These are phyloP conservation scores for Diacarnus erythraeanus DNA, from an alignment of 37 sponge, comb jelly and placozoan genomes.

Conservation along the genomic window DNA sequence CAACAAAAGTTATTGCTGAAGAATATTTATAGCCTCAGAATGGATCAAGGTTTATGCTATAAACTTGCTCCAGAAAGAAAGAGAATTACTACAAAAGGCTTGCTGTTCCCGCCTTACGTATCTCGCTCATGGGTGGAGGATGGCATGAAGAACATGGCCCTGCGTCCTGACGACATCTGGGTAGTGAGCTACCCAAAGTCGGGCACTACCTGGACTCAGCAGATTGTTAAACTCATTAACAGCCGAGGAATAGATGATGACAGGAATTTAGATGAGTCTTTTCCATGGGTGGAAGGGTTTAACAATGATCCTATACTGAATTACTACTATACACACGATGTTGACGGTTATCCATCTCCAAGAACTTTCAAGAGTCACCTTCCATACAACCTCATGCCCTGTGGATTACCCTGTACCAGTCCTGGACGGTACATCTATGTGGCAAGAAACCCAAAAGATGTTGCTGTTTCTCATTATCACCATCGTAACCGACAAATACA, in stretches of 20 bases:
- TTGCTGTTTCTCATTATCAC: conserved; percentile 49
- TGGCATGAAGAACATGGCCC: neutral
- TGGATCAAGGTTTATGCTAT: too few species aligned
- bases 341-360: conserved; percentile 7
- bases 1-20: too few species aligned
- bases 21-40: too few species aligned
- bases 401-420: conserved; percentile 37
- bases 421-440: conserved; percentile 68
- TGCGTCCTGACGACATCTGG: conserved; percentile 27
- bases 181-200: conserved; percentile 36
- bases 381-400: conserved; percentile 49
- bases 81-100: too few species aligned
- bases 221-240: conserved; percentile 24
- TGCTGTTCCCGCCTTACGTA: neutral
- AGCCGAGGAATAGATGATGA: neutral
- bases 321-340: neutral
- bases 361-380: conserved; percentile 68
- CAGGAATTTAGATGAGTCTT: neutral
- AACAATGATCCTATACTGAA: neutral
- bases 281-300: conserved; percentile 26
- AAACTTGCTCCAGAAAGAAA: too few species aligned
- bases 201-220: conserved; percentile 40
- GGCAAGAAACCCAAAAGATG: conserved; percentile 71
- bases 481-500: neutral
- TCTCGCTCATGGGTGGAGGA: neutral